These are phyloP conservation scores for Lepidurus apus DNA, from an alignment of 1,140 invertebrate genomes.

Conservation along the genomic window DNA sequence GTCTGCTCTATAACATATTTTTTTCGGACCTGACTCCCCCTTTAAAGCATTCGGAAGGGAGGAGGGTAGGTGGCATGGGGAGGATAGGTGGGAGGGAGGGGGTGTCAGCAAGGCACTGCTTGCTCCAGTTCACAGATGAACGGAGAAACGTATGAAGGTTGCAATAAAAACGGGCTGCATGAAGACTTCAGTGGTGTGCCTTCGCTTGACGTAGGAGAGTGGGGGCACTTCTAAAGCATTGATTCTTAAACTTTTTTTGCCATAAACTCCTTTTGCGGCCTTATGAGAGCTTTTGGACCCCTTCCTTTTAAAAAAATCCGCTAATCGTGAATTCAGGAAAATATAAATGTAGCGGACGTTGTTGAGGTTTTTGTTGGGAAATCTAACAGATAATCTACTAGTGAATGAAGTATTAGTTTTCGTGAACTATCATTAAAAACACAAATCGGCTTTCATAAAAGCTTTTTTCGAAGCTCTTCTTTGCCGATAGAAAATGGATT, in stretches of 20 bases:
- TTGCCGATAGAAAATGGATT: not conserved
- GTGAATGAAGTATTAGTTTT: not conserved
- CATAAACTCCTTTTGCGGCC: not conserved
- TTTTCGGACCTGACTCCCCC: no score
- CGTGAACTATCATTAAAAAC: not conserved
- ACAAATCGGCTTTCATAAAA: not conserved
- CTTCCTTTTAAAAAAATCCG: not conserved
- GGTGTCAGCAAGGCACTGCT: not conserved
- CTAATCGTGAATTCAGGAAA: not conserved
- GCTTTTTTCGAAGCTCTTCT: not conserved
- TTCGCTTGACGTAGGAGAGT: not conserved
- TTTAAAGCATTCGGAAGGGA: not conserved
- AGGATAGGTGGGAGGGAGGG: not conserved
- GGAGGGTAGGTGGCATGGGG: not conserved
- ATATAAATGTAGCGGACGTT: not conserved
- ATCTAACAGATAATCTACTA: not conserved
- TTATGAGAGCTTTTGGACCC: not conserved
- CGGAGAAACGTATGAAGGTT: not conserved
- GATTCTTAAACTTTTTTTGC: not conserved
- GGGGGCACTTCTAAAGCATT: not conserved
- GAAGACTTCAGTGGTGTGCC: not conserved
- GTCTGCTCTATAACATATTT: no score
- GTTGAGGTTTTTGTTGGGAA: not conserved
- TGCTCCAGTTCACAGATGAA: not conserved
- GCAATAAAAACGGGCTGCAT: not conserved